phyloP scores from a whole-genome alignment of 53 echinoderm and acorn worm genomes.

The Paracentrotus lividus region DNA sequence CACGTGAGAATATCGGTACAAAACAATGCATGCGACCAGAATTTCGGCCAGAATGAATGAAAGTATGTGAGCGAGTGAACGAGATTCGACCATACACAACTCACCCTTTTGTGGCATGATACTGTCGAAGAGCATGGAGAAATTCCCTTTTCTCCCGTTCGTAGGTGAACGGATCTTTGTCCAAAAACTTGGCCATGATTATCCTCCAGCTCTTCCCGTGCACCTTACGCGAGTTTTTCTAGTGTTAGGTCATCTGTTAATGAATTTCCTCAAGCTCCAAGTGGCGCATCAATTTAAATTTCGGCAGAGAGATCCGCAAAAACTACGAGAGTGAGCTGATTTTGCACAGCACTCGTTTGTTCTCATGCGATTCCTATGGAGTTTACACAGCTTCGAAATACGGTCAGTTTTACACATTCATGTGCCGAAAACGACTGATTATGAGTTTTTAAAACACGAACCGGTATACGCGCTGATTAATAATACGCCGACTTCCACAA shows the following conservation, averaged over 20 bases:
- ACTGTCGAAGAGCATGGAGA: constrained; percentile 89
- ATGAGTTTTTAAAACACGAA: constrained; percentile 75
- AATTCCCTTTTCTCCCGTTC: constrained; percentile 92
- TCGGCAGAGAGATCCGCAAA: constrained; percentile 78
- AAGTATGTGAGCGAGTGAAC: constrained; percentile 32
- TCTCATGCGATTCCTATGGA: constrained; percentile 80
- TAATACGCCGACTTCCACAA: constrained; percentile 91
- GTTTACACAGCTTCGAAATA: constrained; percentile 76
- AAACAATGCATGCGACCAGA: constrained; percentile 55
- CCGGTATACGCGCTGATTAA: constrained; percentile 82
- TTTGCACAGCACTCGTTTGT: constrained; percentile 76
- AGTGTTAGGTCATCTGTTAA: constrained; percentile 99
- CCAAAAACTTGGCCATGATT: constrained; percentile 96
- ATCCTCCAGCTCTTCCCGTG: constrained; percentile 90
- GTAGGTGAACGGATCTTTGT: constrained; percentile 97
- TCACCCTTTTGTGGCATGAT: constrained; percentile 82
- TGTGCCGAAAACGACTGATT: constrained; percentile 74
- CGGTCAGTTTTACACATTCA: constrained; percentile 73
- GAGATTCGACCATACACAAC: constrained; percentile 64
- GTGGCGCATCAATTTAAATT: constrained; percentile 97
- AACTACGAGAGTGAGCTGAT: constrained; percentile 81
- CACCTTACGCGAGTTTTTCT: constrained; percentile 83
- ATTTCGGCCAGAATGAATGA: constrained; percentile 68
- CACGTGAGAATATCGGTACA: constrained; percentile 63
- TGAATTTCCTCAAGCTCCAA: constrained; percentile 94